Percentiles rank a stretch among this genome's conserved stretches.
Conservation (phyloP, 2,888 invertebrate species). For the Zygothrica quintamaculata region DNA sequence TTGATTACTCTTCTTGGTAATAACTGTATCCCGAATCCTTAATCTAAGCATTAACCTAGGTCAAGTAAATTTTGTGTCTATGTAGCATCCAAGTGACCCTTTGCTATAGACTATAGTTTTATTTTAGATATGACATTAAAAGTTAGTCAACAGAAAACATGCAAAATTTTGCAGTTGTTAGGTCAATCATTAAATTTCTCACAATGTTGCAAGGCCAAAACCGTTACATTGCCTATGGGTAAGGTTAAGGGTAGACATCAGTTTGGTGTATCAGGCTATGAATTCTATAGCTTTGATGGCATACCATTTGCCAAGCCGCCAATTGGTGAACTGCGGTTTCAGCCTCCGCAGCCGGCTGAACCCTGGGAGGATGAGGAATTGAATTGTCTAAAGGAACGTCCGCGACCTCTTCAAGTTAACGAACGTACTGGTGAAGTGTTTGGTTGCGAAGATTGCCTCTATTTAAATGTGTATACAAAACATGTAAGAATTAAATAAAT, state of each 20-base stretch:
- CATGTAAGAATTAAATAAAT: constrained; percentile 42
- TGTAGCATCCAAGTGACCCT: too few species aligned
- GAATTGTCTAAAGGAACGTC: constrained; percentile 49
- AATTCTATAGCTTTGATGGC: constrained; percentile 75
- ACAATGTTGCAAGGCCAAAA: too few species aligned
- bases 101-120: too few species aligned
- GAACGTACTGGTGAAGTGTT: constrained; percentile 39
- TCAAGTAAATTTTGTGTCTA: too few species aligned
- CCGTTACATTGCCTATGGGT: constrained; percentile 60
- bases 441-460: constrained; percentile 80
- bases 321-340: constrained; percentile 67
- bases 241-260: constrained; percentile 70
- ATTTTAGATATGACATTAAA: constrained; percentile 35
- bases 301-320: constrained; percentile 80
- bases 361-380: constrained; percentile 82
- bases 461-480: constrained; percentile 77
- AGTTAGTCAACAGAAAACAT: constrained; percentile 20
- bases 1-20: too few species aligned
- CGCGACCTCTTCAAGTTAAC: constrained; percentile 63
- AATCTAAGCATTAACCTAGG: too few species aligned
- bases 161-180: constrained; percentile 4
- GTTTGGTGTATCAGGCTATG: constrained; percentile 59
- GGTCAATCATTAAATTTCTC: too few species aligned
- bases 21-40: too few species aligned
- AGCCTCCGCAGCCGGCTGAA: constrained; percentile 78